Base-by-base conservation (phyloP, 2,113 vertebrate genomes). In the Macroglossus sobrinus region DNA sequence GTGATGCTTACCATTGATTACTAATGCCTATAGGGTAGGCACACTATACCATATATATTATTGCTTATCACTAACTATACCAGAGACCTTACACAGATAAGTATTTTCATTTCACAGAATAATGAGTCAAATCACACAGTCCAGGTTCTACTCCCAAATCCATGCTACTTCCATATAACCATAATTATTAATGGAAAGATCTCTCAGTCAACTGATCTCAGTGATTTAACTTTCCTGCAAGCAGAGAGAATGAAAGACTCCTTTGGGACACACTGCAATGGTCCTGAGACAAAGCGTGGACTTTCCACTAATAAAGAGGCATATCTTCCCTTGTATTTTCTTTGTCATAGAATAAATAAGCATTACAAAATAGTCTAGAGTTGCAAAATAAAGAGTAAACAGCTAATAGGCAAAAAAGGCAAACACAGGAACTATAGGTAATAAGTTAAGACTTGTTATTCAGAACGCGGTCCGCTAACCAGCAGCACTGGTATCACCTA, bases 331-430 rank as follows among this genome's bases (percentile, higher is more conserved):
- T 43, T 40, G 35, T 15, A 79, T 89, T 45, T 80, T 74, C 68
- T 79, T 81, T 71, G 68, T 64, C 30, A 69, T 40, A 91, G 68
- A 71, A 72, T 94, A 38, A 89, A 10, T 7, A 82, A 82, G 26
- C 33, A 78, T 28, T 35, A 68, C 53, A 18, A 97, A 97, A 96
- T 24, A 57, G 0, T 2, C 64, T 88, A 8, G 97, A 94, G 45
- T 81, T 40, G 28, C 78, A 91, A 93, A 87, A 82, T 8, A 45
- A 71, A 96, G 68, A 45, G 1, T 0, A 35, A 63, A 87, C 33
- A 57, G 7, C 1, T 45, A 33, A 69, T 11, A 94, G 33, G 43
- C 59, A 96, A 71, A 93, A 97, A 93, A 93, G 26, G 43, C 69
- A 72, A 96, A 97, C 18, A 40, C 38, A 10, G 50, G 79, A 93